phyloP scores from a whole-genome alignment of 1,140 invertebrate genomes.

The Drosophila fuyamai region DNA sequence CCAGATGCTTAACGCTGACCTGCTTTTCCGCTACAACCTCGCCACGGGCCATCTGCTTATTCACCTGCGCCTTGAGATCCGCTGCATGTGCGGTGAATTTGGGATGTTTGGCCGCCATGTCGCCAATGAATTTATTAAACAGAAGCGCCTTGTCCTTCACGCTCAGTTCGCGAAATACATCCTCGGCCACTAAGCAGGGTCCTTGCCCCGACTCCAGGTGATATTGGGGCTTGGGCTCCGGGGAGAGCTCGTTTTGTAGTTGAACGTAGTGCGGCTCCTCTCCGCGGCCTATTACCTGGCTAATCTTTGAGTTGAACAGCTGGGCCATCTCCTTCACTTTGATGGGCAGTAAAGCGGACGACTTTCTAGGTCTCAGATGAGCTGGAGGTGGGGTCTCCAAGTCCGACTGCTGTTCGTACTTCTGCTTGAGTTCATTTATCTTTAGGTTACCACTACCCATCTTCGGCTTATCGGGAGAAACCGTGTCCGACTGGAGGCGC shows the following conservation, averaged over 20 bases:
- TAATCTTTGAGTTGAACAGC: conserved; percentile 71
- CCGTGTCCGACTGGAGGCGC: conserved; percentile 25
- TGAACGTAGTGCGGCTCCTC: conserved; percentile 49
- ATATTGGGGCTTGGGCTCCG: conserved; percentile 18
- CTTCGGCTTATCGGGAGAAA: conserved; percentile 35
- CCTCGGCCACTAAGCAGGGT: conserved; percentile 71
- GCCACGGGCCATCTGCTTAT: conserved; percentile 65
- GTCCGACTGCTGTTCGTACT: conserved; percentile 43
- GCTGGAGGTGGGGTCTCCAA: conserved; percentile 5
- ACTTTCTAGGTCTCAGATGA: conserved; percentile 2
- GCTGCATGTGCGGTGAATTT: conserved; percentile 68
- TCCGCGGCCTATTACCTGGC: conserved; percentile 56
- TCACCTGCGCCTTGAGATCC: conserved; percentile 57
- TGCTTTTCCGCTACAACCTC: conserved; percentile 71
- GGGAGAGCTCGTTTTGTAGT: conserved; percentile 66
- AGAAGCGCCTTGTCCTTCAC: conserved; percentile 77
- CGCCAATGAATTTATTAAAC: conserved; percentile 76
- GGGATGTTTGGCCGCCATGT: conserved; percentile 73
- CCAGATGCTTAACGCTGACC: conserved; percentile 66
- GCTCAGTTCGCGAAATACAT: conserved; percentile 74
- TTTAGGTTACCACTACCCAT: conserved; percentile 37
- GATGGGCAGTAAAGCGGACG: conserved; percentile 42
- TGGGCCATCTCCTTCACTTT: conserved; percentile 78
- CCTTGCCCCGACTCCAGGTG: conserved; percentile 7
- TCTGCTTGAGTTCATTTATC: conserved; percentile 68